phyloP scores from a whole-genome alignment of 2,797 vertebrate genomes.

The Sebastes oblongus region DNA sequence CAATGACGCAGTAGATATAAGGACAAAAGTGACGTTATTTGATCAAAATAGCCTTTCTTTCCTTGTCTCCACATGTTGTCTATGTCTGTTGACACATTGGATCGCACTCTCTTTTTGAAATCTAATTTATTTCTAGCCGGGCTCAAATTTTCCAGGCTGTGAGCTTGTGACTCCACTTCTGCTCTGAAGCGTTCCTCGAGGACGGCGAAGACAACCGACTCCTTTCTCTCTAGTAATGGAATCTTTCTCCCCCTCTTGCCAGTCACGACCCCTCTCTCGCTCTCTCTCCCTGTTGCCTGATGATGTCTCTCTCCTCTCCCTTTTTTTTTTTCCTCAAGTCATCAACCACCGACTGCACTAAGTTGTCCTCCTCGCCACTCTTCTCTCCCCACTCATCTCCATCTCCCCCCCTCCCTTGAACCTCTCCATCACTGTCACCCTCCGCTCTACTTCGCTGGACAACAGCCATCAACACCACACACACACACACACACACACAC shows the following conservation, averaged over 20 bases:
- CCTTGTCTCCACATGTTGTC: constrained; percentile 1
- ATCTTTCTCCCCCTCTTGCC: constrained; percentile 48
- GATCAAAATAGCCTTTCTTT: constrained; percentile 5
- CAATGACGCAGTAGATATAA: background rate
- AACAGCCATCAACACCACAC: constrained; percentile 46
- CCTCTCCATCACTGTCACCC: constrained; percentile 78
- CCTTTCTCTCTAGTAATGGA: constrained; percentile 58
- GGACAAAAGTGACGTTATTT: constrained; percentile 8
- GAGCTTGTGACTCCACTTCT: constrained; percentile 56
- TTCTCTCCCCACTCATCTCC: constrained; percentile 59
- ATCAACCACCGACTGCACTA: constrained; percentile 68
- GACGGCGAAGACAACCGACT: constrained; percentile 59
- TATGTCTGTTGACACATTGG: constrained; percentile 30
- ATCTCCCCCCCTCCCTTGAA: constrained; percentile 57
- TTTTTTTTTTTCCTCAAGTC: constrained; percentile 58
- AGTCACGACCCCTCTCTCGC: constrained; percentile 49
- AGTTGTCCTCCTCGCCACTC: constrained; percentile 60
- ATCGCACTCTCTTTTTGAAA: constrained; percentile 31
- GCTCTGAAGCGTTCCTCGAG: constrained; percentile 54
- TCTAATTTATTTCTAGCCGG: constrained; percentile 48
- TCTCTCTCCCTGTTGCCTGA: constrained; percentile 28
- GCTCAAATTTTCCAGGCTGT: constrained; percentile 54
- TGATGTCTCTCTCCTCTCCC: constrained; percentile 58
- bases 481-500: constrained; percentile 10
- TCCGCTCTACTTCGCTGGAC: constrained; percentile 67